Base-by-base conservation (phyloP, 2,888 invertebrate genomes). In the Drosophila vallismaia region DNA sequence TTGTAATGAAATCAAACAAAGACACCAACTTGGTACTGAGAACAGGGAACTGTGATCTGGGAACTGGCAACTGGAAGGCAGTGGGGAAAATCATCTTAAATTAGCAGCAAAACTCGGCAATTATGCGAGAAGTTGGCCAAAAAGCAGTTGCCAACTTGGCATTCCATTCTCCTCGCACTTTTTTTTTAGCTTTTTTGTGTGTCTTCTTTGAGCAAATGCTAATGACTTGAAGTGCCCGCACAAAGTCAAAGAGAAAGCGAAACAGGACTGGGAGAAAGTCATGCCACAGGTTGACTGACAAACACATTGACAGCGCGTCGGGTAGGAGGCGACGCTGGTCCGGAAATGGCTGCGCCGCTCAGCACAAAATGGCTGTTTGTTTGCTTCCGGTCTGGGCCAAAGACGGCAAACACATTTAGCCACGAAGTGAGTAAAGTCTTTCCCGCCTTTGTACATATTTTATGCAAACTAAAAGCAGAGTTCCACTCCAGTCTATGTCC, bases 321-420 rank as follows among this genome's bases (percentile, higher is more conserved):
- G 28, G n/a, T n/a, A 12, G 9, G 38, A 14, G 14, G 28, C 26
- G 40, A 28, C 4, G 29, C 28, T 29, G 68, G n/a, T n/a, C 56
- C 86, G 84, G 84, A 86, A 77, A 79, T 63, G 67, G 84, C 71
- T 40, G 59, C 69, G 66, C 55, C 70, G 57, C 49, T 70, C 68
- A 63, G 73, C 76, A 68, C 71, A 68, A 88, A 88, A 84, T 77
- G 81, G 70, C 87, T 81, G 82, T 77, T 88, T 84, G 82, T 73
- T 84, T 87, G 74, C 82, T 71, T 86, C 82, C 88, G 85, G 68
- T 76, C 58, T 75, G 52, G 76, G 83, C 67, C 62, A 68, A 69
- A 70, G 76, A 74, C 67, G 55, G 74, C 80, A 82, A 88, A 86
- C 72, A 82, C 86, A 83, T 86, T 86, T 67, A 86, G 71, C 67